Conservation (phyloP, 2,888 invertebrate species). For the Heliothis peltigera region DNA sequence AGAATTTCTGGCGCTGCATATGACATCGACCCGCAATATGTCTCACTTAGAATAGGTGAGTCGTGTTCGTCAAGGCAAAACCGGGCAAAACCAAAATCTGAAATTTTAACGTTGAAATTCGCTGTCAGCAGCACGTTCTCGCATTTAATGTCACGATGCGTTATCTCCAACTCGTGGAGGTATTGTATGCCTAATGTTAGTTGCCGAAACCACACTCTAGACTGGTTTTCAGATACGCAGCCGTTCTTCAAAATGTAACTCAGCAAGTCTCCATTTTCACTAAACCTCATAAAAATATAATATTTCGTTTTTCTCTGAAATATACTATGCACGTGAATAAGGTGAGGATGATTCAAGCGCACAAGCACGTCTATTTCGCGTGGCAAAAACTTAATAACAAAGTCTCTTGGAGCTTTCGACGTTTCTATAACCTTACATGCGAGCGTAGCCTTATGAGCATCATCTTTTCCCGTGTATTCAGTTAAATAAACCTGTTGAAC, state of each 20-base stretch:
- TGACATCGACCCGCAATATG: slow-evolving; percentile 96
- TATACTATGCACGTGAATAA: slow-evolving; percentile 94
- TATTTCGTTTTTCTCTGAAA: slow-evolving; percentile 93
- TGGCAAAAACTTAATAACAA: slow-evolving; percentile 94
- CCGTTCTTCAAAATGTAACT: slow-evolving; percentile 93
- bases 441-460: slow-evolving; percentile 75
- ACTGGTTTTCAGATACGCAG: slow-evolving; percentile 92
- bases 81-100: slow-evolving; percentile 95
- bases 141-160: slow-evolving; percentile 95
- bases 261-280: slow-evolving; percentile 94
- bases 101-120: slow-evolving; percentile 94
- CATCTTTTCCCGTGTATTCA: slow-evolving; percentile 78
- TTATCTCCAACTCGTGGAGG: slow-evolving; percentile 93
- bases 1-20: slow-evolving; percentile 97
- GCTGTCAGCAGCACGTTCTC: slow-evolving; percentile 93
- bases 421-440: slow-evolving; percentile 95
- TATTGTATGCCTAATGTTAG: slow-evolving; percentile 93
- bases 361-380: slow-evolving; percentile 94
- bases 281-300: slow-evolving; percentile 94
- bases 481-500: slow-evolving; percentile 80
- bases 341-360: slow-evolving; percentile 93
- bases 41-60: slow-evolving; percentile 91
- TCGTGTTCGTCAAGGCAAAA: slow-evolving; percentile 80
- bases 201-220: slow-evolving; percentile 93
- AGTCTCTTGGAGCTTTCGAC: slow-evolving; percentile 93